Evolutionary conservation across 1,140 invertebrate genomes (phyloP).

Genomic region (Neuroterus valhalla): DNA sequence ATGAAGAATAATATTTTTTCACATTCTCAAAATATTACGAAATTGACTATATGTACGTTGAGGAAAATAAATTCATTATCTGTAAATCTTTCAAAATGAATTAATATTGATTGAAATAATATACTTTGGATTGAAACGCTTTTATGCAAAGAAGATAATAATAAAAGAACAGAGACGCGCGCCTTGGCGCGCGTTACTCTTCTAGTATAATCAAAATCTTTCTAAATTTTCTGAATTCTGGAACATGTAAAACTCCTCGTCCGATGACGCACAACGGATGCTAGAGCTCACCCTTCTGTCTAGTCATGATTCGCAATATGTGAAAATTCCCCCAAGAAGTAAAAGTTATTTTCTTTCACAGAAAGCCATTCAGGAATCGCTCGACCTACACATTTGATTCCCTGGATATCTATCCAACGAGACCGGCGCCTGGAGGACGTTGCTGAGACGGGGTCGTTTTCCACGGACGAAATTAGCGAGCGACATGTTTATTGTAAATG

Average conservation of each 20-base stretch:
- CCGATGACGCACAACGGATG: neutral
- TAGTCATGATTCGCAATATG: constrained; percentile 16
- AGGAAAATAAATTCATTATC: too few relatives aligned
- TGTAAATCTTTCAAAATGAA: too few relatives aligned
- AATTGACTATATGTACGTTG: too few relatives aligned
- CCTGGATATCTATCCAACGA: constrained; percentile 33
- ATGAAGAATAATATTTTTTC: too few relatives aligned
- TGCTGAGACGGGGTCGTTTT: constrained; percentile 51
- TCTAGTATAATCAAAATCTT: too few relatives aligned
- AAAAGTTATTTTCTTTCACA: constrained; percentile 27
- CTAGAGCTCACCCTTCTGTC: neutral
- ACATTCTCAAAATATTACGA: too few relatives aligned
- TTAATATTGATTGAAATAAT: too few relatives aligned
- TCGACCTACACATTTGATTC: constrained; percentile 35
- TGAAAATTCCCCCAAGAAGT: constrained; percentile 13
- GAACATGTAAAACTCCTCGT: neutral
- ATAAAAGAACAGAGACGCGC: too few relatives aligned
- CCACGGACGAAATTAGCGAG: constrained; percentile 67
- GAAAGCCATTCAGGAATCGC: constrained; percentile 25
- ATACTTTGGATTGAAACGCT: too few relatives aligned
- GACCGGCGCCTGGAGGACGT: constrained; percentile 15
- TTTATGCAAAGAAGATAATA: too few relatives aligned
- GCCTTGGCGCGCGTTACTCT: too few relatives aligned
- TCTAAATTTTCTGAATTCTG: constrained; percentile 1
- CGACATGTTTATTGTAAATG: constrained; percentile 75